Evolutionary conservation across 2,888 invertebrate species (phyloP).

Genomic region (Melanotus villosus): DNA sequence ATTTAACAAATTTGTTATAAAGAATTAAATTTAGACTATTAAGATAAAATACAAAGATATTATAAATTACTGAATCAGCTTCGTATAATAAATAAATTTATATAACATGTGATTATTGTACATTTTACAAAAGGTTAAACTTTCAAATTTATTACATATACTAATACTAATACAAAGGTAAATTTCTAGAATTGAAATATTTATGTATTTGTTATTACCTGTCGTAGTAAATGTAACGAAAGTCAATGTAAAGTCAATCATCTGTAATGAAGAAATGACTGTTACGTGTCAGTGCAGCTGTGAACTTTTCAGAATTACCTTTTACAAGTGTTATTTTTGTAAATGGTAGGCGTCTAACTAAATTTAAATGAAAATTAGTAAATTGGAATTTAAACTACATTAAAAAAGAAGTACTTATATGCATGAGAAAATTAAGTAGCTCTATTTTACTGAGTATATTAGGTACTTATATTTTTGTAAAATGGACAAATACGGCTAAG

Average conservation of each 20-base stretch:
- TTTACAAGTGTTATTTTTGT: constrained; percentile 35
- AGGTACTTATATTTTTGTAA: constrained; percentile 48
- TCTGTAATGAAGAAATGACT: neutral
- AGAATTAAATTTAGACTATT: too few species aligned
- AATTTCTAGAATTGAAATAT: neutral
- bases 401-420: constrained; percentile 24
- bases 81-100: too few species aligned
- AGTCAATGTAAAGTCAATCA: constrained; percentile 14
- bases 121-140: too few species aligned
- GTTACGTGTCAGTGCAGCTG: constrained; percentile 7
- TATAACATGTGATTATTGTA: too few species aligned
- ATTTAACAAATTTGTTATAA: too few species aligned
- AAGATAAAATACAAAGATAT: too few species aligned
- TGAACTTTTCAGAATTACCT: constrained; percentile 19
- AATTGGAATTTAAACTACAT: constrained; percentile 25
- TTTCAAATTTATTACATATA: too few species aligned
- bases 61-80: too few species aligned
- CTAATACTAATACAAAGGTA: too few species aligned
- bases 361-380: constrained; percentile 25
- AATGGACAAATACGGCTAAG: constrained; percentile 44
- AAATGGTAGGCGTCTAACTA: constrained; percentile 32
- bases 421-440: constrained; percentile 42
- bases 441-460: constrained; percentile 46
- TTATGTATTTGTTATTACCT: neutral
- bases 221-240: neutral